phyloP scores from a whole-genome alignment of 2,797 vertebrate species.

The Loris lydekkerianus region DNA sequence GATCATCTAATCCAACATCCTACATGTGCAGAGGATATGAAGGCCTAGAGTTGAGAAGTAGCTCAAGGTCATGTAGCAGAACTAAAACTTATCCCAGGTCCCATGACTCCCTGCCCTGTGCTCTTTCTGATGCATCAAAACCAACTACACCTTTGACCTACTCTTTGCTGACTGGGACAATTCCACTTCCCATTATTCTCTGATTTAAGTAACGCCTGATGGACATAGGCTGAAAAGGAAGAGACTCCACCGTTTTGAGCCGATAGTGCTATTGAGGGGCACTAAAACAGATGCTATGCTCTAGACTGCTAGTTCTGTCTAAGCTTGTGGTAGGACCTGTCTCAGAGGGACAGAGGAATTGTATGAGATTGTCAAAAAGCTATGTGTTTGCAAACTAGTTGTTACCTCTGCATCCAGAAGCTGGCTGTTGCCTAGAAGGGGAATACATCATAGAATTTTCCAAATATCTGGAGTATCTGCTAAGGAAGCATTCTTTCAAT shows the following conservation, averaged over 20 bases:
- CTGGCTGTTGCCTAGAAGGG: background rate
- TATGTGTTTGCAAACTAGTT: background rate
- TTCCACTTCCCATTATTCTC: conserved; percentile 12
- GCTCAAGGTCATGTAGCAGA: conserved; percentile 48
- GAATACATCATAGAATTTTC: background rate
- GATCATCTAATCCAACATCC: background rate
- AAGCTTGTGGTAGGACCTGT: background rate
- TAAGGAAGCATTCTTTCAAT: background rate
- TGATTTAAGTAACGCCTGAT: background rate
- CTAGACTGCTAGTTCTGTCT: background rate
- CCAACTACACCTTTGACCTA: background rate
- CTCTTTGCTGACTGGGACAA: background rate
- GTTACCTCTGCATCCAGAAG: conserved; percentile 25
- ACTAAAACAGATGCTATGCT: background rate
- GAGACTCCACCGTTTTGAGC: background rate
- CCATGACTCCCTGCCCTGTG: background rate
- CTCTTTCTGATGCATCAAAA: conserved; percentile 47
- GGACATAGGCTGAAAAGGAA: conserved; percentile 6
- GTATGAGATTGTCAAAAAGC: conserved; percentile 19
- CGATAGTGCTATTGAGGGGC: background rate
- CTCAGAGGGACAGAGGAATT: background rate
- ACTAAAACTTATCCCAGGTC: conserved; percentile 9
- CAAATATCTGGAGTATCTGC: conserved; percentile 9
- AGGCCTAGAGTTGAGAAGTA: conserved; percentile 30
- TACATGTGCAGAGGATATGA: background rate